Evolutionary conservation across 2,888 invertebrate species (phyloP).

Genomic region (Lamproptera curius): DNA sequence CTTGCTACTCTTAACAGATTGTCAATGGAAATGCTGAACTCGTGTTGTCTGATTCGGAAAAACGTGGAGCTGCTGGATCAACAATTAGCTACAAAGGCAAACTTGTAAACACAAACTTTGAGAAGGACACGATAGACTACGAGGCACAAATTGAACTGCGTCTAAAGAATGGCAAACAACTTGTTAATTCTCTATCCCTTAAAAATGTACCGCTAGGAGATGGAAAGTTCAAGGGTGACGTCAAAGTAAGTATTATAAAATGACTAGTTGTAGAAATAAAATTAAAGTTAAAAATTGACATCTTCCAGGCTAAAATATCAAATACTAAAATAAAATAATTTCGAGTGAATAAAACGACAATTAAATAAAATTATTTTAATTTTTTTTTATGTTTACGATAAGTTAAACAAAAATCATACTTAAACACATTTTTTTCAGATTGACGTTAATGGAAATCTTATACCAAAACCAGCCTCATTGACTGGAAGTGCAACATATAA

Average conservation of each 20-base stretch:
- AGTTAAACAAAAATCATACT: too few relatives aligned
- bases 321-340: too few relatives aligned
- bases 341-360: too few relatives aligned
- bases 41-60: slow-evolving; percentile 49
- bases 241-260: slow-evolving; percentile 46
- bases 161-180: slow-evolving; percentile 53
- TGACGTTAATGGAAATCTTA: slow-evolving; percentile 52
- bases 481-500: slow-evolving; percentile 39
- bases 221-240: slow-evolving; percentile 42
- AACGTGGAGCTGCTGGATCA: slow-evolving; percentile 55
- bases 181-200: slow-evolving; percentile 44
- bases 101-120: slow-evolving; percentile 45
- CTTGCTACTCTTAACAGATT: slow-evolving; percentile 37
- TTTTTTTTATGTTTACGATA: too few relatives aligned
- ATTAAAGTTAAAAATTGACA: too few relatives aligned
- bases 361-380: too few relatives aligned
- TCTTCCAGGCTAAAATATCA: too few relatives aligned
- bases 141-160: slow-evolving; percentile 54
- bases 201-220: slow-evolving; percentile 53
- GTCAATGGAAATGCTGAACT: slow-evolving; percentile 50
- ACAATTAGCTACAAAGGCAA: slow-evolving; percentile 54
- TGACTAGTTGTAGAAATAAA: too few relatives aligned
- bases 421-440: slow-evolving; percentile 33
- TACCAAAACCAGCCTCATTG: slow-evolving; percentile 49
- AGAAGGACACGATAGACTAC: slow-evolving; percentile 45